A percentile compares a stretch with the other conserved stretches of the same genome.
Conservation (phyloP, 2,888 invertebrate genomes). For the Mechanitis messenoides region DNA sequence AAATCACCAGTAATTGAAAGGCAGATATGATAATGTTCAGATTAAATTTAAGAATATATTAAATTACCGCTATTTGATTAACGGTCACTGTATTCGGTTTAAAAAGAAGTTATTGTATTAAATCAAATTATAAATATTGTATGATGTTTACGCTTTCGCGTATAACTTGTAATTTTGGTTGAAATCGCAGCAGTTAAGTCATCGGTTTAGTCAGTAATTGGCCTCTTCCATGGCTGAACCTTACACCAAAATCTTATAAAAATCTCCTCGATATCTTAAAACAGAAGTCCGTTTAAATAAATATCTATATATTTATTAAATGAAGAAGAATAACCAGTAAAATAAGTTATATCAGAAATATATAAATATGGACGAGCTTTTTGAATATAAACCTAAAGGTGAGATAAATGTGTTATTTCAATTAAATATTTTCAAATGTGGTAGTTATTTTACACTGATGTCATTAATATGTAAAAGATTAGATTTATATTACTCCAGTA, state of each 20-base stretch:
- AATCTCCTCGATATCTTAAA: not conserved
- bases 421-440: not conserved
- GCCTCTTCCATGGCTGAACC: slow-evolving; percentile 16
- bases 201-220: slow-evolving; percentile 29
- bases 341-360: not conserved
- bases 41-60: no score
- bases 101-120: no score
- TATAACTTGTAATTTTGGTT: slow-evolving; percentile 15
- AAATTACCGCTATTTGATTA: no score
- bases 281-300: not conserved
- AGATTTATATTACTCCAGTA: no score
- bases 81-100: no score
- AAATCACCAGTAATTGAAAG: no score
- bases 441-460: not conserved
- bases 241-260: slow-evolving; percentile 6
- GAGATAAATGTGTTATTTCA: not conserved
- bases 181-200: slow-evolving; percentile 26
- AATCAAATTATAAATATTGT: no score
- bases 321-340: not conserved
- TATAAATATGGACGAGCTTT: slow-evolving; percentile 18
- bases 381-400: slow-evolving; percentile 24
- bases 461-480: no score
- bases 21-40: no score
- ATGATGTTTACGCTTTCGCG: slow-evolving; percentile 11
- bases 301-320: no score